Evolutionary conservation across 2,888 invertebrate genomes (phyloP).

Genomic region (Synergus itoensis): DNA sequence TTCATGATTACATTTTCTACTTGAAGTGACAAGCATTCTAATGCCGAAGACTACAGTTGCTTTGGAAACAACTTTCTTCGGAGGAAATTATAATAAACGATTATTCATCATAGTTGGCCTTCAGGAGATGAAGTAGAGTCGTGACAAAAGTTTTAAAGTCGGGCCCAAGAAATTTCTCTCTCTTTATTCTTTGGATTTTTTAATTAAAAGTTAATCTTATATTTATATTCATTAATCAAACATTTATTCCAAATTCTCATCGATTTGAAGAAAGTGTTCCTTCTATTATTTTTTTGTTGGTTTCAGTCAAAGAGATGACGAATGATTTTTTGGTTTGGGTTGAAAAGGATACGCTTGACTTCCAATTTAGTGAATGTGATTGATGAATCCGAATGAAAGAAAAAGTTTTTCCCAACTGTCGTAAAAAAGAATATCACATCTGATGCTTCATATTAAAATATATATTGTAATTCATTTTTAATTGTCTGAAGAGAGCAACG

Average conservation of each 20-base stretch:
- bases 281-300: neutral
- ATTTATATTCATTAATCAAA: neutral
- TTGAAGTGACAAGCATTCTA: neutral
- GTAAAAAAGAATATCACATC: neutral
- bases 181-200: neutral
- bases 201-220: too few species aligned
- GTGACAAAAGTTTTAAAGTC: neutral
- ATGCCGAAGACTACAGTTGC: neutral
- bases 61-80: neutral
- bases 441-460: neutral
- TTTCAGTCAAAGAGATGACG: neutral
- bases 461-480: too few species aligned
- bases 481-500: too few species aligned
- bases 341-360: neutral
- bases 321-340: neutral
- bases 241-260: neutral
- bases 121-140: neutral
- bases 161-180: neutral
- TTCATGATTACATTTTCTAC: neutral
- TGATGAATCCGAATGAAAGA: neutral
- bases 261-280: neutral
- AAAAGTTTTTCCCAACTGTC: neutral
- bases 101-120: neutral
- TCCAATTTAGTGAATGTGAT: slow-evolving; percentile 10
- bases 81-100: neutral